Evolutionary conservation across 1,140 invertebrate genomes (phyloP).

Genomic region (Cyrtorhinus lividipennis): DNA sequence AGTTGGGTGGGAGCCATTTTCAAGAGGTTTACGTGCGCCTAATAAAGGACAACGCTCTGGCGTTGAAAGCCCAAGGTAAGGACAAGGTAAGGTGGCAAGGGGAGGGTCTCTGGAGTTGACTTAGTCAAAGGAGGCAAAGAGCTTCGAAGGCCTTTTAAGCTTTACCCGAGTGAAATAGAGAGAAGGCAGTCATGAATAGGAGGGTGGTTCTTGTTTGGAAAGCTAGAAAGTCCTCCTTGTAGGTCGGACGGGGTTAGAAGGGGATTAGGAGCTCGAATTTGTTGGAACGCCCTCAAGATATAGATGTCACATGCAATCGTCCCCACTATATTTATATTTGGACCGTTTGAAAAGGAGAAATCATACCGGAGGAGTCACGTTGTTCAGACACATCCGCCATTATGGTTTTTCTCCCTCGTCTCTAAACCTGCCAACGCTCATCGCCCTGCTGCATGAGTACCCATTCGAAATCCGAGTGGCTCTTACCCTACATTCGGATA

Average conservation of each 20-base stretch:
- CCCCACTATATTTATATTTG: not conserved
- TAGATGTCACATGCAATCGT: conserved; percentile 8
- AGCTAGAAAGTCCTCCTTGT: not conserved
- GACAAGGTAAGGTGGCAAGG: not conserved
- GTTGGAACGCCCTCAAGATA: not conserved
- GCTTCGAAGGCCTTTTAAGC: conserved; percentile 1
- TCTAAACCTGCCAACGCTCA: too few species aligned
- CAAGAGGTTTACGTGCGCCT: not conserved
- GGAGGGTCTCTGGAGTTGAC: conserved; percentile 1
- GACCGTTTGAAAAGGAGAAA: conserved; percentile 2
- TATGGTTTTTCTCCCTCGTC: not conserved
- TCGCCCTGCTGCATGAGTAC: too few species aligned
- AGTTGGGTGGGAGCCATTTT: not conserved
- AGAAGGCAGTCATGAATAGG: conserved; percentile 1
- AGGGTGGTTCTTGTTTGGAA: not conserved
- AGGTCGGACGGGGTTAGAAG: not conserved
- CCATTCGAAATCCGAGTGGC: too few species aligned
- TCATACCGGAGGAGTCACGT: not conserved
- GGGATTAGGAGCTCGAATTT: not conserved
- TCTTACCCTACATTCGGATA: too few species aligned
- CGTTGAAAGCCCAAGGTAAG: too few species aligned
- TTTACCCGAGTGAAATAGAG: conserved; percentile 2
- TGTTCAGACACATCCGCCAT: not conserved
- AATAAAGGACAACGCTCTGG: not conserved
- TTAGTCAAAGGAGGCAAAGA: conserved; percentile 1